These are phyloP conservation scores for Morpho helenor DNA, from an alignment of 2,888 invertebrate species.

Conservation along the genomic window DNA sequence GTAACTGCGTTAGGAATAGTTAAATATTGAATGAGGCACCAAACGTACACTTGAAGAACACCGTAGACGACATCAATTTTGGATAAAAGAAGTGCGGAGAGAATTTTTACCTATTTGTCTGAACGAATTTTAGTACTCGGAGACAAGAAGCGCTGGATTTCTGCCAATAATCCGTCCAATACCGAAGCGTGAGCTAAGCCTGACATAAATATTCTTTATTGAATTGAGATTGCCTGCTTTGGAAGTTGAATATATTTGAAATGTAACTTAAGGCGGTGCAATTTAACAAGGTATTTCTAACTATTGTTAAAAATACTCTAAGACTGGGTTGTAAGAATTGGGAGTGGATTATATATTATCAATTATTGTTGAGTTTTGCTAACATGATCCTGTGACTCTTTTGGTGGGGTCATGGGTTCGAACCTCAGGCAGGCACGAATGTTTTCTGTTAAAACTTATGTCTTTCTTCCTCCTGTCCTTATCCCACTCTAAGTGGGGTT, in stretches of 20 bases:
- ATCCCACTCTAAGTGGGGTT: too few relatives aligned
- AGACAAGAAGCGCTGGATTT: conserved; percentile 22
- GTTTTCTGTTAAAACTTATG: too few relatives aligned
- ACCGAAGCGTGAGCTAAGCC: conserved; percentile 23
- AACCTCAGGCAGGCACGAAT: too few relatives aligned
- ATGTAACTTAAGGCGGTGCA: neutral
- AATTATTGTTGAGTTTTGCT: too few relatives aligned
- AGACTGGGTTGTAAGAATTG: too few relatives aligned
- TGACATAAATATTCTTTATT: conserved; percentile 28
- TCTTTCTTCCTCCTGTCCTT: too few relatives aligned
- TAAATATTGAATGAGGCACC: conserved; percentile 1
- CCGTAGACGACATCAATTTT: conserved; percentile 10
- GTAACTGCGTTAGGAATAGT: too few relatives aligned
- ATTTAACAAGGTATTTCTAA: too few relatives aligned
- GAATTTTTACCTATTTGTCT: conserved; percentile 24
- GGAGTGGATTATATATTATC: too few relatives aligned
- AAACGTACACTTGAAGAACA: conserved; percentile 5
- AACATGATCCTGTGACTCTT: too few relatives aligned
- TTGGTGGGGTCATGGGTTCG: too few relatives aligned
- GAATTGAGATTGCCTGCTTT: conserved; percentile 27
- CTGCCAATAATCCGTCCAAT: conserved; percentile 25
- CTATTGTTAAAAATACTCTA: too few relatives aligned
- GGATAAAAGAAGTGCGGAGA: conserved; percentile 8
- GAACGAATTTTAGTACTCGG: conserved; percentile 22
- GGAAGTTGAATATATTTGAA: conserved; percentile 18